Evolutionary conservation across 2,888 invertebrate genomes (phyloP), one percentile per base, ranked within the genome.

Genomic region (Hybos culiciformis): DNA sequence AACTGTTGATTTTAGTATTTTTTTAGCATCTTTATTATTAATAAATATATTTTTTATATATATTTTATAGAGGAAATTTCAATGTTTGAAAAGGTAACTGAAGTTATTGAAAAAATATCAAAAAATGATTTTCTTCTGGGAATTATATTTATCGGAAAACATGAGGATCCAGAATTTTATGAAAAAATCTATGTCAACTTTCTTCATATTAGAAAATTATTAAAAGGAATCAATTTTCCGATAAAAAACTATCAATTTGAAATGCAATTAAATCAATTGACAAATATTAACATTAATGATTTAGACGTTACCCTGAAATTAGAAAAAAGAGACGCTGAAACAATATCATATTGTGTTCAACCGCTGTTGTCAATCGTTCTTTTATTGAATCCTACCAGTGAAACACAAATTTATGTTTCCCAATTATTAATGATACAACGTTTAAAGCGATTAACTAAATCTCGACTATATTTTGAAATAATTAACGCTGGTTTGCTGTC

Each of bases 401-500:
- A 91, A 52, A 79, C 88, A 20, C 75, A 80, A 39, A 77, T 80
- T 38, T 75, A 91, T 50, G 83, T 86, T 1, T 80, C 82, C 51
- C 87, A 92, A 59, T 67, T 94, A 41, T 68, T 84, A 36, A 80
- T 92, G 72, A 73, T 93, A 40, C 83, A 91, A 61, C 77, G 83
- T 50, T 70, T 92, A 1, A 88, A 92, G 66, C 82, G 83, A 42
- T 83, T 85, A 53, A 72, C 79, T n/a, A 75, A 82, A 51, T 73
- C 86, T 2, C 75, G 87, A 50, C 64, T 94, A 1, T 92, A 85
- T 58, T 83, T 85, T 59, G 93, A 94, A 70, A 73, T 94, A 23
- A 83, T 93, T 53, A 73, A 92, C 49, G 86, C 90, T 0, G 87
- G 90, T 56, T 78, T 93, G 46, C 78, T 93, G 56, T 87, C 88